Base-by-base conservation (phyloP, 2,113 vertebrate genomes). In the Chamaetylas fuelleborni region DNA sequence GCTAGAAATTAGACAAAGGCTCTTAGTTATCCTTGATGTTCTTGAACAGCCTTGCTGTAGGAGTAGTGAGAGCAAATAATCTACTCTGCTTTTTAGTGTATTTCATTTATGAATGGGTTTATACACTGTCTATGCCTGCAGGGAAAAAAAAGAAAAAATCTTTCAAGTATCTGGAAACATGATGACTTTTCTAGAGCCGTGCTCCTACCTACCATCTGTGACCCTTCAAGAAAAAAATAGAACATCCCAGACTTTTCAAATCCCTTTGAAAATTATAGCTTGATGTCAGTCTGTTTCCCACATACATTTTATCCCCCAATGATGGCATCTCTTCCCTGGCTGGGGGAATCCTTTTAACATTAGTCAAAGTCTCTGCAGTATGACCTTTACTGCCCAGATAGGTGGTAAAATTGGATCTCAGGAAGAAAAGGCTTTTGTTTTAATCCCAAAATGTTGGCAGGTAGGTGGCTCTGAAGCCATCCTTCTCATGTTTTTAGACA, bases 71-170 rank as follows among this genome's bases (percentile, higher is more conserved):
- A 95, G 61, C 51, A 86, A 95, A 71, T 36, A n/a, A 88, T 83
- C 76, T 86, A 80, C 64, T 17, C 47, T 3, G 6, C 45, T 71
- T 84, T 86, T 78, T 18, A 71, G 31, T 88, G 83, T 48, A 60
- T 53, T 93, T 86, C 12, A 17, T 93, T 96, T 76, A 89, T 97
- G 92, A 97, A 95, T 95, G 95, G 48, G n/a, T 57, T 86, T 83
- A 54, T 78, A 58, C 29, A 64, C 8, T 62, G 26, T 67, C 51
- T 83, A 6, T 88, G 33, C 48, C 24, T 89, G 56, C 43, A 88
- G 34, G 0, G 11, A 22, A 48, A 73, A 80, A 38, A 34, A 6
- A 47, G 15, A 19, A 23, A 38, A 67, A 72, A 69, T 45, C 19
- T 67, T 31, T 42, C 28, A 81, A 36, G n/a, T 50, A 34, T 40